These are phyloP conservation scores for Bombus haemorrhoidalis DNA, from an alignment of 1,140 invertebrate genomes.

Conservation along the genomic window DNA sequence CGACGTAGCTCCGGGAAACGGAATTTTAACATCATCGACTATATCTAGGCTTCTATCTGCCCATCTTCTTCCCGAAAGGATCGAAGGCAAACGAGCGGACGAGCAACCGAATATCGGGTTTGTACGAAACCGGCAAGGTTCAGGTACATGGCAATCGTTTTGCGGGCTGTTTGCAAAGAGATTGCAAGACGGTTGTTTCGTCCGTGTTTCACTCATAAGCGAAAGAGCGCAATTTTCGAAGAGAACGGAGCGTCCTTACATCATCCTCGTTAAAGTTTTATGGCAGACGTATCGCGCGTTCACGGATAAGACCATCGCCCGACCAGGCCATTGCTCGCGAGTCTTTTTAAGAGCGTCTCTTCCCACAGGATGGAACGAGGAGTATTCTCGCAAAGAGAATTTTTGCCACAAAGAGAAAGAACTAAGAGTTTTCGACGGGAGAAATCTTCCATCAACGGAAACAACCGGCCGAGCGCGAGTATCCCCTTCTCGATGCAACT, in stretches of 20 bases:
- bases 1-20: not conserved
- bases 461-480: constrained; percentile 8
- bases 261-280: constrained; percentile 62
- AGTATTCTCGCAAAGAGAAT: constrained; percentile 60
- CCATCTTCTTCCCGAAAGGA: not conserved
- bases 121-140: not conserved
- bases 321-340: constrained; percentile 11
- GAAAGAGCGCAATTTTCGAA: not conserved
- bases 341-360: constrained; percentile 31
- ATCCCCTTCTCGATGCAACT: not conserved
- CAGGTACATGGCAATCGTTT: not conserved
- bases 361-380: constrained; percentile 2
- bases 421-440: constrained; percentile 53
- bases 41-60: no score
- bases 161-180: not conserved
- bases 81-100: not conserved
- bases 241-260: not conserved
- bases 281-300: constrained; percentile 41
- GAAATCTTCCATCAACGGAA: constrained; percentile 54
- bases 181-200: no score
- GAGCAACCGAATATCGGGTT: accelerated
- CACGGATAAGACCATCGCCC: constrained; percentile 53
- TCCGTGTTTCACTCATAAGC: not conserved
- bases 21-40: not conserved
- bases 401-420: constrained; percentile 59